A percentile compares a stretch with the other conserved stretches of the same genome.
phyloP scores from a whole-genome alignment of 1,140 invertebrate species.

The Diachasma alloeum region DNA sequence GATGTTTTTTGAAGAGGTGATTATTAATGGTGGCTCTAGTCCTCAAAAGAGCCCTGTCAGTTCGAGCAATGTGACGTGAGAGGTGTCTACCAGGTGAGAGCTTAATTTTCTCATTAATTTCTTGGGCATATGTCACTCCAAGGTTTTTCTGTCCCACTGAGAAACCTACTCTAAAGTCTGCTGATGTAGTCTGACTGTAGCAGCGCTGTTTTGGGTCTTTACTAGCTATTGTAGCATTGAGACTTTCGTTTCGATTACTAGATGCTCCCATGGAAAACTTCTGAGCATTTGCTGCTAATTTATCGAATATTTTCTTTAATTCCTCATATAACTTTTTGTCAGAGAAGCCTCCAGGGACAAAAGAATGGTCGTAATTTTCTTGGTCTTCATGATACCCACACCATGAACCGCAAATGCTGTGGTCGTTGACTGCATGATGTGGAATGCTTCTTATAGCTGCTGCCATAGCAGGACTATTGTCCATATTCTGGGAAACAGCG shows the following conservation, averaged over 20 bases:
- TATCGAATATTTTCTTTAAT: conserved; percentile 3
- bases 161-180: not conserved
- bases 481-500: not conserved
- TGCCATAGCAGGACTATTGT: not conserved
- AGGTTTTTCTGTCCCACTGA: conserved; percentile 21
- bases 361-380: not conserved
- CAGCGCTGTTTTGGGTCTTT: conserved; percentile 7
- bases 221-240: conserved; percentile 7
- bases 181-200: conserved; percentile 1
- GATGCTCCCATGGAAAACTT: not conserved
- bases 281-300: conserved; percentile 1
- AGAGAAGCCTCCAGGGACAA: not conserved
- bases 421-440: not conserved
- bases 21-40: not conserved
- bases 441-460: not conserved
- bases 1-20: not conserved
- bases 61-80: not conserved
- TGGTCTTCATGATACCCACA: not conserved
- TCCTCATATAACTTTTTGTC: not conserved
- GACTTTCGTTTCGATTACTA: conserved; percentile 5
- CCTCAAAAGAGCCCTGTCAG: not conserved
- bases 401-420: not conserved
- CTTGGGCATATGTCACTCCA: not conserved
- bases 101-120: not conserved
- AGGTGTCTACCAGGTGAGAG: not conserved